phyloP scores from a whole-genome alignment of 2,797 vertebrate species.

The Characodon lateralis region DNA sequence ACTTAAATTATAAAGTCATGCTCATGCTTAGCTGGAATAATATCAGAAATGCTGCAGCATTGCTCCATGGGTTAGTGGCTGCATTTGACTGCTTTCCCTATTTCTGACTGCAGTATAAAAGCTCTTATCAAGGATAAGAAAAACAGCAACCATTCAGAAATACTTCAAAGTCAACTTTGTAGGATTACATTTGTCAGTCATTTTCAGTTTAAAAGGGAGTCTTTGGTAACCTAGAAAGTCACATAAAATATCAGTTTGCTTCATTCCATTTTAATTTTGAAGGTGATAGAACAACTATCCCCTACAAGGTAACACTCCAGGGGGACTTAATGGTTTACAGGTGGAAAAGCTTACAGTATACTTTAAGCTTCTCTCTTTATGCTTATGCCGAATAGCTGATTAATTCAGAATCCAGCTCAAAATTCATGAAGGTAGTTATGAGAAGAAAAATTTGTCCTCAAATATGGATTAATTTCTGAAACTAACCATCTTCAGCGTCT shows the following conservation, averaged over 20 bases:
- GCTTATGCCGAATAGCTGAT: too few species aligned
- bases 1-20: too few species aligned
- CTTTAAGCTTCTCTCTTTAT: too few species aligned
- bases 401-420: too few species aligned
- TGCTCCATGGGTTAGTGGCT: slow-evolving; percentile 57
- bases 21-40: too few species aligned
- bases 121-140: slow-evolving; percentile 38
- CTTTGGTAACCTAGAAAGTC: too few species aligned
- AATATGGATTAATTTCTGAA: too few species aligned
- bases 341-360: not conserved
- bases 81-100: slow-evolving; percentile 43
- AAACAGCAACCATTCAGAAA: slow-evolving; percentile 32
- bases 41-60: slow-evolving; percentile 18
- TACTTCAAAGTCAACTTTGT: not conserved
- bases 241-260: not conserved
- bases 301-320: too few species aligned
- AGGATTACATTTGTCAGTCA: too few species aligned
- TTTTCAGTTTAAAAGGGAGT: too few species aligned
- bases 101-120: slow-evolving; percentile 53
- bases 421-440: too few species aligned
- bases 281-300: not conserved
- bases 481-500: not conserved
- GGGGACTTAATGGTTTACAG: not conserved
- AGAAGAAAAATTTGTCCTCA: too few species aligned
- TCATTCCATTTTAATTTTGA: not conserved